phyloP scores from a whole-genome alignment of 2,888 invertebrate species.

The Gnatocerus cornutus region DNA sequence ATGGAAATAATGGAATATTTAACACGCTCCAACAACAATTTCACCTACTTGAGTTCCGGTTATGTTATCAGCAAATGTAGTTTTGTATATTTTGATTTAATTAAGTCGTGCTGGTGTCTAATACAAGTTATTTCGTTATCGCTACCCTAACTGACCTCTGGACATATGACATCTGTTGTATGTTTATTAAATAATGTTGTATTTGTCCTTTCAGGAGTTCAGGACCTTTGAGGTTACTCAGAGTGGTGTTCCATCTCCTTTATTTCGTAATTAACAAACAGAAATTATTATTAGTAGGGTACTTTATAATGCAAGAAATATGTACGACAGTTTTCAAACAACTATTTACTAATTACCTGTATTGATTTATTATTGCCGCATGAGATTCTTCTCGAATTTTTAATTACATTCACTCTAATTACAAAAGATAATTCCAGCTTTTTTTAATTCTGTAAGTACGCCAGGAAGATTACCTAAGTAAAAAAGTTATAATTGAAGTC shows the following conservation, averaged over 20 bases:
- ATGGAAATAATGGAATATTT: slow-evolving; percentile 41
- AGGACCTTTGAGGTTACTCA: slow-evolving; percentile 30
- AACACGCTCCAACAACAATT: neutral
- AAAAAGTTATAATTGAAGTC: too few species aligned
- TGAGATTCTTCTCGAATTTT: too few species aligned
- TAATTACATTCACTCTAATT: too few species aligned
- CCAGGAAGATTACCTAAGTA: too few species aligned
- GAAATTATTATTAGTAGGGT: slow-evolving; percentile 26
- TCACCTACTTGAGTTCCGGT: neutral
- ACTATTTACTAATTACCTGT: too few species aligned
- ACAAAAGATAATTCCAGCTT: too few species aligned
- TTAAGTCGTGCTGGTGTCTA: neutral
- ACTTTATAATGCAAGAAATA: slow-evolving; percentile 18
- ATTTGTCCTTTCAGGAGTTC: slow-evolving; percentile 30
- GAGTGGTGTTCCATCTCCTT: slow-evolving; percentile 35
- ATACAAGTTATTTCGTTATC: slow-evolving; percentile 19
- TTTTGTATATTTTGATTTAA: slow-evolving; percentile 8
- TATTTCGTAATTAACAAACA: slow-evolving; percentile 37
- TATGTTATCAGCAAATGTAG: neutral
- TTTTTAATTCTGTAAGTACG: too few species aligned
- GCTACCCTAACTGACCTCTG: slow-evolving; percentile 14
- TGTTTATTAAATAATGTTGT: slow-evolving; percentile 36
- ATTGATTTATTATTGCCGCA: too few species aligned
- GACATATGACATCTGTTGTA: slow-evolving; percentile 35
- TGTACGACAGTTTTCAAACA: neutral